These are phyloP conservation scores for Eupelmus urozonus DNA, from an alignment of 2,888 invertebrate genomes.

Conservation along the genomic window DNA sequence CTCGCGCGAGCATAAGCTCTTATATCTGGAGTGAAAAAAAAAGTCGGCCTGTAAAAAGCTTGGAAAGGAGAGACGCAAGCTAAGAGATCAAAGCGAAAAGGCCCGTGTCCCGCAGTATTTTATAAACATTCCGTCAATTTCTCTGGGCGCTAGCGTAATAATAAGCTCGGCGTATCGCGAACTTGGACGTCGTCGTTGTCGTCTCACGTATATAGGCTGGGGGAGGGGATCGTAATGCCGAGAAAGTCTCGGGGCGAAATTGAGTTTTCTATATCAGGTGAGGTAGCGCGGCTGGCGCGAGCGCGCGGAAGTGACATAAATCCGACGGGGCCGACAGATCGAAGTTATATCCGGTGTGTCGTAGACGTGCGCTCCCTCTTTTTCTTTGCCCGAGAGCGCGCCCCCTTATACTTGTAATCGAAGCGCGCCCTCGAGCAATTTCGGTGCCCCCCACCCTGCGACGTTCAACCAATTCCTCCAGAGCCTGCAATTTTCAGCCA, in stretches of 20 bases:
- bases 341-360: slow-evolving; percentile 58
- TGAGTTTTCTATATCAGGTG: slow-evolving; percentile 58
- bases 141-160: slow-evolving; percentile 22
- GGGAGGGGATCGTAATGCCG: slow-evolving; percentile 45
- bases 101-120: background rate
- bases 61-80: background rate
- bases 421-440: slow-evolving; percentile 43
- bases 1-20: no score
- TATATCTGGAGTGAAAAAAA: no score
- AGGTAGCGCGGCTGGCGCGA: background rate
- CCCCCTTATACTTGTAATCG: slow-evolving; percentile 35
- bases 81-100: slow-evolving; percentile 20
- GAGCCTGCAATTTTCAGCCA: no score
- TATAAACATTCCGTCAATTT: slow-evolving; percentile 45
- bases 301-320: slow-evolving; percentile 60
- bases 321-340: slow-evolving; percentile 56
- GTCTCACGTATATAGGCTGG: background rate
- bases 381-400: background rate
- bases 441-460: no score
- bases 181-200: slow-evolving; percentile 31
- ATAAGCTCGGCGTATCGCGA: slow-evolving; percentile 40
- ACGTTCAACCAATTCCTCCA: no score
- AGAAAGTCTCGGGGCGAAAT: slow-evolving; percentile 53
- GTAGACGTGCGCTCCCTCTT: slow-evolving; percentile 33
- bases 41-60: background rate